Conservation (phyloP, 1,140 invertebrate genomes). For the Trachymyrmex septentrionalis region DNA sequence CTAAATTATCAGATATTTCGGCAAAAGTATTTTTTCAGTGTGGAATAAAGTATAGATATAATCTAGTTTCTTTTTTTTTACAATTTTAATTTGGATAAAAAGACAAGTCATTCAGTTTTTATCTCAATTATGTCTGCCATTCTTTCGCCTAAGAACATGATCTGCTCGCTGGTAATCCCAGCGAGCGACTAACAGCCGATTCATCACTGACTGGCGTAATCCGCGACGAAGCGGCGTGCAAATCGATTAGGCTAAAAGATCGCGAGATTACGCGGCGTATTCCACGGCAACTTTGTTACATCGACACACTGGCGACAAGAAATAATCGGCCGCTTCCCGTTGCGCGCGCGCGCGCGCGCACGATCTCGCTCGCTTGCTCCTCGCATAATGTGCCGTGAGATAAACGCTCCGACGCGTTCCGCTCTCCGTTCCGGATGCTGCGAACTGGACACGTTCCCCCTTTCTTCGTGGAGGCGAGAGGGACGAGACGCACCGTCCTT, state of each 20-base stretch:
- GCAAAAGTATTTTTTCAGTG: too few relatives aligned
- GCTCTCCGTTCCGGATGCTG: constrained; percentile 56
- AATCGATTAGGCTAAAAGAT: constrained; percentile 64
- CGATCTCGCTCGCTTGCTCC: neutral
- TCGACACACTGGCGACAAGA: constrained; percentile 35
- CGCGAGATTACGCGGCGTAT: constrained; percentile 50
- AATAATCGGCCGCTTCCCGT: constrained; percentile 53
- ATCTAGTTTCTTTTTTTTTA: neutral
- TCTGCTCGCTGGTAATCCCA: constrained; percentile 2
- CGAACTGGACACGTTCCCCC: constrained; percentile 32
- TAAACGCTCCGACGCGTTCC: constrained; percentile 61
- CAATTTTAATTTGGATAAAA: neutral
- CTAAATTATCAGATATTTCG: too few relatives aligned
- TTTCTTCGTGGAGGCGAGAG: constrained; percentile 8
- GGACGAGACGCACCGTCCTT: constrained; percentile 50
- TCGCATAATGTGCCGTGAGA: constrained; percentile 64
- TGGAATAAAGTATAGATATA: neutral
- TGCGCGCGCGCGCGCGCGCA: constrained; percentile 9
- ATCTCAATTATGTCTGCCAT: neutral
- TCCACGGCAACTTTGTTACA: constrained; percentile 59
- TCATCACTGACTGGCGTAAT: constrained; percentile 54
- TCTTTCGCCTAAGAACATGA: constrained; percentile 1
- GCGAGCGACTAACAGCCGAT: constrained; percentile 45
- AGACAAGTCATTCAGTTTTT: neutral
- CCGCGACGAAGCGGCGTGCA: constrained; percentile 62